Evolutionary conservation across 35 echinoderm and acorn worm genomes (phyloP).

Genomic region (Diadema setosum): DNA sequence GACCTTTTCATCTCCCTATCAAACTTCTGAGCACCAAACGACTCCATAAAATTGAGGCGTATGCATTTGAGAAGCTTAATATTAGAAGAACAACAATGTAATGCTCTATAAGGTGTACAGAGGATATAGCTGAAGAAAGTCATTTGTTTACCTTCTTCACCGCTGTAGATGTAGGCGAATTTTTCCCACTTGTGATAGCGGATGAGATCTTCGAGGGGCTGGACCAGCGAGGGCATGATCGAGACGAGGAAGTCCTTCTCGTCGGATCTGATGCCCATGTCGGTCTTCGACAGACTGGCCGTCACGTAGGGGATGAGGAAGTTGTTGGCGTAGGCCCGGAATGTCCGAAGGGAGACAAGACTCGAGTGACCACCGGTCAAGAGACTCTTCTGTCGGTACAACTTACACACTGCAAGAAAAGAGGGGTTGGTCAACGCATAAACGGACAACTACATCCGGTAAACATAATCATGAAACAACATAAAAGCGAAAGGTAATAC

Average conservation of each 20-base stretch:
- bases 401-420: constrained; percentile 11
- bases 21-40: too few relatives aligned
- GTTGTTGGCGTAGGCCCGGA: constrained; percentile 18
- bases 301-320: constrained; percentile 51
- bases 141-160: constrained; percentile 78
- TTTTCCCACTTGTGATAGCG: constrained; percentile 53
- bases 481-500: too few relatives aligned
- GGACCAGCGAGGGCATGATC: constrained; percentile 63
- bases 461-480: too few relatives aligned
- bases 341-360: neutral
- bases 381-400: neutral
- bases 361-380: neutral
- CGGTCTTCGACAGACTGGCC: constrained; percentile 18
- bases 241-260: constrained; percentile 62
- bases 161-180: constrained; percentile 80
- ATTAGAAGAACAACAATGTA: too few relatives aligned
- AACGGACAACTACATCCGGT: too few relatives aligned
- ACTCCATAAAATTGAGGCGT: too few relatives aligned
- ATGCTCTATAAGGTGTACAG: too few relatives aligned
- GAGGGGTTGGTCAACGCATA: too few relatives aligned
- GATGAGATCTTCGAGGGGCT: constrained; percentile 43
- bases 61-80: too few relatives aligned
- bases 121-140: too few relatives aligned
- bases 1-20: too few relatives aligned
- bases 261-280: neutral